Conservation (phyloP, 1,140 invertebrate genomes). For the Drosophila mayri region DNA sequence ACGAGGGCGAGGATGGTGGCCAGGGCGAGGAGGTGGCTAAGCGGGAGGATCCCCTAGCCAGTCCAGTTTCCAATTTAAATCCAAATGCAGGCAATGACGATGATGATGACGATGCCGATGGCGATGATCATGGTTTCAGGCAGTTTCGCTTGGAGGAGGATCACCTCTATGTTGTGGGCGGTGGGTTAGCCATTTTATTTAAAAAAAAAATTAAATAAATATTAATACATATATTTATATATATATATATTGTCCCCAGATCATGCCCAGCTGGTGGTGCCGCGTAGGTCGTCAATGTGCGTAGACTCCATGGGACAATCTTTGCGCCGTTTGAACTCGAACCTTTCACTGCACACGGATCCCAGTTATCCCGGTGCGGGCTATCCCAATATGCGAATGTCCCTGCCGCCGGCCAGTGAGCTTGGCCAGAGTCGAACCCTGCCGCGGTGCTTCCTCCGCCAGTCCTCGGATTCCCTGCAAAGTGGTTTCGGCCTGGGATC, state of each 20-base stretch:
- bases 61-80: not conserved
- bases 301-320: constrained; percentile 43
- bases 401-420: constrained; percentile 47
- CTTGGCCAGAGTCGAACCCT: constrained; percentile 74
- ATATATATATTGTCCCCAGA: constrained; percentile 17
- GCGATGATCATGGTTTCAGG: constrained; percentile 68
- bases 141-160: constrained; percentile 70
- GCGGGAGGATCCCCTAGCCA: constrained; percentile 3
- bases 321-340: constrained; percentile 70
- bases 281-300: constrained; percentile 62
- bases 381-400: constrained; percentile 36
- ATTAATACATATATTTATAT: too few species aligned
- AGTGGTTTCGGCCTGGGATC: constrained; percentile 42
- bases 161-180: constrained; percentile 69
- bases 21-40: not conserved
- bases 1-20: constrained; percentile 35
- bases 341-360: constrained; percentile 71
- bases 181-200: constrained; percentile 29
- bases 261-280: constrained; percentile 52
- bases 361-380: constrained; percentile 32
- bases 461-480: constrained; percentile 61
- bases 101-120: constrained; percentile 51
- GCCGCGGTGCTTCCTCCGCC: constrained; percentile 74
- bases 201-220: not conserved
- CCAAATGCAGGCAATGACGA: not conserved